A percentile compares a stretch with the other conserved stretches of the same genome.
These are phyloP conservation scores for Himalopsyche anomala DNA, from an alignment of 2,888 invertebrate genomes.

Conservation along the genomic window DNA sequence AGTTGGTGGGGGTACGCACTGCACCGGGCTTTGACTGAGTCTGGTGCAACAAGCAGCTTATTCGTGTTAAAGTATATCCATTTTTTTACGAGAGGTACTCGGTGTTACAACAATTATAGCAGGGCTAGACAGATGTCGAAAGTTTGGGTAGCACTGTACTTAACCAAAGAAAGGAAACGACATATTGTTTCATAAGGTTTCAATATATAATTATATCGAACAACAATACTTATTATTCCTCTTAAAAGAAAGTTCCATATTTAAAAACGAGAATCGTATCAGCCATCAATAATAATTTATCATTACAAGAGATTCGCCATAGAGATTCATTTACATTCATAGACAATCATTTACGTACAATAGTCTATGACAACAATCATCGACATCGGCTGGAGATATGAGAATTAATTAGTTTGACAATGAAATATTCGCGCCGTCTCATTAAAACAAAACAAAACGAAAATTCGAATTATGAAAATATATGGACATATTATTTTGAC, in stretches of 20 bases:
- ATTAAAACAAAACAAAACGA: neutral
- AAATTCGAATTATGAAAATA: neutral
- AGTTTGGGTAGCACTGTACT: no score
- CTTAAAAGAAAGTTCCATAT: neutral
- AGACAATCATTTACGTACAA: neutral
- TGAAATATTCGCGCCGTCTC: neutral
- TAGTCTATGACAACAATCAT: neutral
- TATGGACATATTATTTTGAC: slow-evolving; percentile 10
- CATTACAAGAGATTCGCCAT: neutral
- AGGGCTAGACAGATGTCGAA: no score
- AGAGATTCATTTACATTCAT: neutral
- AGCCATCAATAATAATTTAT: neutral
- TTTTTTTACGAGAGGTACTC: no score
- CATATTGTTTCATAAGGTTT: no score
- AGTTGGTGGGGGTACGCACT: no score
- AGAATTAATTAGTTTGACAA: slow-evolving; percentile 14
- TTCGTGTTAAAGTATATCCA: no score
- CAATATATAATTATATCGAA: no score
- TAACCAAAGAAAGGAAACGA: no score
- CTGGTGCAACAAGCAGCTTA: no score
- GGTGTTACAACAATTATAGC: no score
- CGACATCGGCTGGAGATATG: neutral
- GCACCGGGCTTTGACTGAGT: no score
- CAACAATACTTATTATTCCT: neutral
- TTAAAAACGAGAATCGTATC: neutral